Evolutionary conservation across 2,888 invertebrate species (phyloP), one percentile per base, ranked within the genome.

Genomic region (Cancer borealis): DNA sequence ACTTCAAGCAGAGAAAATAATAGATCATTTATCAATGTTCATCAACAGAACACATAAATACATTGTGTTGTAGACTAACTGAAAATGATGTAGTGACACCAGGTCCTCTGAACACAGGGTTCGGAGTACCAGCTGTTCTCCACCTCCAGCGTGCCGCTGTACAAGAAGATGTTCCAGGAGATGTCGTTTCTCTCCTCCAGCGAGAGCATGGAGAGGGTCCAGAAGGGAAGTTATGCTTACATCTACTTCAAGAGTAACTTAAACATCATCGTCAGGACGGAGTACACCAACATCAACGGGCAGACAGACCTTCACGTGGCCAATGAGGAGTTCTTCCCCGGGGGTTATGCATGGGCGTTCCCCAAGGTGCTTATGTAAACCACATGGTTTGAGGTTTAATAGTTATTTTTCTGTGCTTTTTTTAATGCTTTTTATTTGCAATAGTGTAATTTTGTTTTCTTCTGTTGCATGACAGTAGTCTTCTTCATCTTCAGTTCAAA

Each of bases 101-200:
- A 92, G 12, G 30, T 49, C 39, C 54, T 60, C 49, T n/a, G 0
- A 17, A 30, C 45, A 17, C 94, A 95, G 95, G 95, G 95, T 17
- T 95, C 95, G 1, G 95, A 95, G 87, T 95, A 94, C 89, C 94
- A 95, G 66, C 94, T 95, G 10, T 95, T 95, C 93, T 95, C 95
- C 47, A 94, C 94, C 21, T 95, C 95, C 17, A 90, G 92, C 47
- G 92, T 95, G n/a, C 39, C 93, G 45, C 95, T 95, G 39, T 95
- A 95, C 92, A 84, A 95, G 84, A 49, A 93, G 79, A 91, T 95
- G 30, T 95, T 95, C 92, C 47, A 94, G 47, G 39, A 88, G 14
- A 95, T 95, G 95, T 91, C 88, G 45, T 95, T 93, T 84, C 91
- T 94, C 60, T 92, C 94, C 3, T 95, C 95, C 14, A 46, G 46